phyloP scores from a whole-genome alignment of 2,888 invertebrate genomes.

The Pseudococcus longispinus region DNA sequence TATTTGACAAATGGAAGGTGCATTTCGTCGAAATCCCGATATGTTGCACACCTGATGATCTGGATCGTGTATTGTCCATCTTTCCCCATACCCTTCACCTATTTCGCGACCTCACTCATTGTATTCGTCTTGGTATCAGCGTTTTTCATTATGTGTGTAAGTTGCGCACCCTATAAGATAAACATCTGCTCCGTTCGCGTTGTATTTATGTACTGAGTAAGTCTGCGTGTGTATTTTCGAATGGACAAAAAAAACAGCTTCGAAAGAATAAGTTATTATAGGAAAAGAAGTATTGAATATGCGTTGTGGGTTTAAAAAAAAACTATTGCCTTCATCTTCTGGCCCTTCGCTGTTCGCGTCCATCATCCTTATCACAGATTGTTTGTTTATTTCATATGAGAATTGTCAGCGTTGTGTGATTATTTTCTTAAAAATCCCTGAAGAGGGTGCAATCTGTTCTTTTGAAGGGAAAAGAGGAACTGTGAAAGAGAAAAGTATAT shows the following conservation, averaged over 20 bases:
- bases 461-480: too few species aligned
- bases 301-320: neutral
- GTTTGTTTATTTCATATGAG: neutral
- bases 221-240: neutral
- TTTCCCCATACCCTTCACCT: neutral
- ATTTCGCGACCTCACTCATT: neutral
- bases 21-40: neutral
- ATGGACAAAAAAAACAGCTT: neutral
- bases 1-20: conserved; percentile 28
- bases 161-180: conserved; percentile 22
- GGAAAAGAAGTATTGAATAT: neutral
- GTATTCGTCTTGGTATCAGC: neutral
- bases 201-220: neutral
- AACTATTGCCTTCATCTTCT: neutral
- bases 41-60: conserved; percentile 23
- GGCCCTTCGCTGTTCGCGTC: neutral
- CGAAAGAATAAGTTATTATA: neutral
- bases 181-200: conserved; percentile 10
- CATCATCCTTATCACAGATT: neutral
- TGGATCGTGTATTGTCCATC: neutral
- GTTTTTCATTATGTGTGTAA: neutral
- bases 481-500: neutral
- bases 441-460: neutral
- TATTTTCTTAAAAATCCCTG: neutral
- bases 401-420: neutral